Evolutionary conservation across 2,888 invertebrate genomes (phyloP).

Genomic region (Phengaris arion): DNA sequence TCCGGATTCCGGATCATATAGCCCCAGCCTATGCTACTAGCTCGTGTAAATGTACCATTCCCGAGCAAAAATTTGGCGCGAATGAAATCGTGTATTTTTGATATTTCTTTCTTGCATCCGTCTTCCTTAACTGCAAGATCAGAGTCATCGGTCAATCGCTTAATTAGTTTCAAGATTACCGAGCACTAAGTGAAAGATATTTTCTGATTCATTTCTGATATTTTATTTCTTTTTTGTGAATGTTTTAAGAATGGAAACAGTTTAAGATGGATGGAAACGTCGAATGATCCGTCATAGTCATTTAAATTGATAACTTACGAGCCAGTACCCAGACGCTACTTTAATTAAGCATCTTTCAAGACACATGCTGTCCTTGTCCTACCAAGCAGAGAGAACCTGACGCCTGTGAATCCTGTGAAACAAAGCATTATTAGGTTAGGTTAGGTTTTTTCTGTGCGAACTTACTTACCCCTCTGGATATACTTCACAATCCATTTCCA

Average conservation of each 20-base stretch:
- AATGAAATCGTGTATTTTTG: no score
- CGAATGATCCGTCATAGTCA: slow-evolving; percentile 15
- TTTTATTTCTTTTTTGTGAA: background rate
- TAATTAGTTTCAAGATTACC: background rate
- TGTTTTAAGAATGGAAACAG: background rate
- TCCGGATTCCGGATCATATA: no score
- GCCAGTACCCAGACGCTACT: background rate
- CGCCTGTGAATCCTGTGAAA: no score
- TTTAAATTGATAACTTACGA: slow-evolving; percentile 28
- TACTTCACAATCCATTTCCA: no score
- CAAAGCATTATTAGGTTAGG: no score
- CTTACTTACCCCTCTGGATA: no score
- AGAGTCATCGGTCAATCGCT: slow-evolving; percentile 1
- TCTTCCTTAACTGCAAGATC: slow-evolving; percentile 3
- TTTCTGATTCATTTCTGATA: slow-evolving; percentile 3
- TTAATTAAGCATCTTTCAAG: background rate
- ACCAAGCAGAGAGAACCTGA: no score
- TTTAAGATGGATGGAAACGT: slow-evolving; percentile 3
- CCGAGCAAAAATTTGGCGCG: no score
- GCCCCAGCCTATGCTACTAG: no score
- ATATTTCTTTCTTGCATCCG: background rate
- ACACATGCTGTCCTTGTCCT: no score
- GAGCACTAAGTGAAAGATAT: background rate
- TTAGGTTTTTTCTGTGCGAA: no score
- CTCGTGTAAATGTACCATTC: no score